Evolutionary conservation across 1,140 invertebrate genomes (phyloP), one percentile per base, ranked within the genome.

Genomic region (Parapsyche elsis): DNA sequence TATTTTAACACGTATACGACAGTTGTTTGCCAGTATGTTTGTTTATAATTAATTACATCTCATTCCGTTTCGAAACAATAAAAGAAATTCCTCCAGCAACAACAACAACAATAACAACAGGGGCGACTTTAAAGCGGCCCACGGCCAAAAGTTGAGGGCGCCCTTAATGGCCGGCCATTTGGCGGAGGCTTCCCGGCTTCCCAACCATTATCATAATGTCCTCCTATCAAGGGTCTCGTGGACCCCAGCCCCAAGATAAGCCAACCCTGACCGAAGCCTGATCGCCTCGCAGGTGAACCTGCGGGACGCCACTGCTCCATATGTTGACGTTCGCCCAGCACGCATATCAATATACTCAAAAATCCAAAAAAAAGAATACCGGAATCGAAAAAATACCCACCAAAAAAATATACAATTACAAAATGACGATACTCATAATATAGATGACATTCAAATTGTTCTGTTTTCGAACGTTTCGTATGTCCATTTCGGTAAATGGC

Each of bases 191-290:
- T 46, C 46, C 79, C 80, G 30, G 70, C 80, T 75, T 73, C 24
- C 71, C 73, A 46, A 0, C 61, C 81, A 81, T 81, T 81, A 81
- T 77, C 49, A 67, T 81, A 81, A 81, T 81, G 81, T 24, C 64
- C 57, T n/a, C 14, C 73, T 57, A 75, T 75, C 46, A 75, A 24
- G 73, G 59, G 44, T 12, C 79, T 46, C 74, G 9, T 45, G 70
- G 64, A 61, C 44, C 64, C 14, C 74, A 12, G 64, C 44, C 30
- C 7, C 12, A 23, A 53, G 46, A 75, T 75, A 46, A 46, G 45
- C 73, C 73, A 16, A 7, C 44, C 64, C 49, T 75, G 46, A 26
- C 73, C 73, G 46, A 30, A 9, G 70, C 19, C 12, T 38, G 70
- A 71, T 71, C 26, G 26, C 70, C 23, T 57, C 21, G n/a, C 73